Evolutionary conservation across 2,113 vertebrate genomes (phyloP), one percentile per base, ranked within the genome.

Genomic region (Poeciliopsis retropinna): DNA sequence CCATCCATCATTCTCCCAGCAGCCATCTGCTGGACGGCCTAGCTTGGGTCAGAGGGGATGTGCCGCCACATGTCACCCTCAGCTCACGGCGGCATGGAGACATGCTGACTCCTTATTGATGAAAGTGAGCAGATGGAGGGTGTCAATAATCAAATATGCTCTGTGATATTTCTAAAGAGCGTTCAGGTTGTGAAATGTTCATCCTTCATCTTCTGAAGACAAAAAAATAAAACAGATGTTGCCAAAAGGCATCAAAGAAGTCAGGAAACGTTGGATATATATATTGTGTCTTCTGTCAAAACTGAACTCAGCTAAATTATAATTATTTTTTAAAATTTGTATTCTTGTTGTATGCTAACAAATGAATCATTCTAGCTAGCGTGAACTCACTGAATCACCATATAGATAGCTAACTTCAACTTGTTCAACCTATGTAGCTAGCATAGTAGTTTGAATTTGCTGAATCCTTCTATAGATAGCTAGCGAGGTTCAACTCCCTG

Each of bases 1-100:
- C 27, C 88, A 89, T 92, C 72, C 62, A 87, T 90, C 87, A 90
- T 71, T 63, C 37, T 78, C 84, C 85, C 81, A 89, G 65, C 71
- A 73, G 60, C 91, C 91, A 91, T 86, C 89, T 91, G 88, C 75
- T 76, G 9, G 37, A 28, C 17, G 60, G 68, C 70, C 32, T 72
- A 31, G 78, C 28, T 79, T 68, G 80, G 87, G 81, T 82, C 82
- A 77, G 80, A 79, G 82, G 81, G 80, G 73, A 80, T 70, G 78
- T 81, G 78, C 37, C 5, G 71, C 87, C 89, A 89, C 87, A 90
- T 89, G 90, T 87, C 85, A 28, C 70, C 87, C 79, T 72, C 73
- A 44, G 85, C 54, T 78, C 67, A 66, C 80, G 77, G 82, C 67
- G 76, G 83, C 65, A 28, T 0, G 8, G 29, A 60, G 60, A 37